Base-by-base conservation (phyloP, 2,888 invertebrate genomes). In the Pristionchus japonicus region DNA sequence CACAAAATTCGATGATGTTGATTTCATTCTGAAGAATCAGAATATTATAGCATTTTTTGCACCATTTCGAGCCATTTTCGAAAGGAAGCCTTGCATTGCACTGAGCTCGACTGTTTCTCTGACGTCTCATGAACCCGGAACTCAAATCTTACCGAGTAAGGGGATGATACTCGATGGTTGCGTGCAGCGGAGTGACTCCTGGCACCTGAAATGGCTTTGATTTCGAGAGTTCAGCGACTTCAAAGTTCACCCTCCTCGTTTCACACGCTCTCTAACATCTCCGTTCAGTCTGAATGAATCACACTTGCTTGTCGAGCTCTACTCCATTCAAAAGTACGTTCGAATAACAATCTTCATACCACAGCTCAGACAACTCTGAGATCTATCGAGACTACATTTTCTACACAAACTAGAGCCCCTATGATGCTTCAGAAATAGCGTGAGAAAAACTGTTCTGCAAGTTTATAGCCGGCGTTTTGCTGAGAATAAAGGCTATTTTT, bases 151-250 rank as follows among this genome's bases (percentile, higher is more conserved):
- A 74, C 74, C 87, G 49, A 37, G 87, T 77, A 7, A 87, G 40
- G 20, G 87, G 87, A 27, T 87, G 87, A 40, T 77, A 87, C 31
- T 87, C 87, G 31, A 87, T 87, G 1, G 87, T 87, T n/a, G 87
- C 87, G 34, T 87, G 87, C 3, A 87, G 77, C 0, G 87, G 87
- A 27, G 87, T 27, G 15, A 87, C 77, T 20, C 87, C 87, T 1
- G 77, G 49, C 9, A 57, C 77, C 87, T 87, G n/a, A 40, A 77
- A n/a, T n/a, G n/a, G n/a, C n/a, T n/a, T n/a, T n/a, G n/a, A n/a
- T n/a, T n/a, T n/a, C n/a, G n/a, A n/a, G n/a, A 77, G 17, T 23
- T 23, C 6, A 20, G 34, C 1, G 15, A 27, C 20, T 61, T 3
- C 3, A 13, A 23, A 57, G 57, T 57, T 47, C 13, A 47, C 47